A percentile compares a stretch with the other conserved stretches of the same genome.
Evolutionary conservation across 2,888 invertebrate species (phyloP).

Genomic region (Alloscopus bannaensis): DNA sequence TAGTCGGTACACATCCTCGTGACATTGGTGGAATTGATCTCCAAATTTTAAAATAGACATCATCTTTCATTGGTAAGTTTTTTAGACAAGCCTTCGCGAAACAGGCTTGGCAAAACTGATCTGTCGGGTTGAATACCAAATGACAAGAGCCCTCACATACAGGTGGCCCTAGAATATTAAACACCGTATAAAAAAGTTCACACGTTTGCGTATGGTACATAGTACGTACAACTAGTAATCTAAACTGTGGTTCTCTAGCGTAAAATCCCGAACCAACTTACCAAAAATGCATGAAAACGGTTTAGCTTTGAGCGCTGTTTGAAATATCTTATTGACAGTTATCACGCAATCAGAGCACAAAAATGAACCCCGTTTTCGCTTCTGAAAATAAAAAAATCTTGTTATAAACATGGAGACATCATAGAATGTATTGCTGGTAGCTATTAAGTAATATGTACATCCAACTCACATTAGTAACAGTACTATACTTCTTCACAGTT

Average conservation of each 20-base stretch:
- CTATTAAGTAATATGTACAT: neutral
- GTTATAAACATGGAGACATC: neutral
- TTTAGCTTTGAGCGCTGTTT: conserved; percentile 38
- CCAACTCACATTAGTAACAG: conserved; percentile 19
- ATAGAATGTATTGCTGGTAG: neutral
- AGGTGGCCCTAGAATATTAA: conserved; percentile 36
- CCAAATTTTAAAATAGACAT: conserved; percentile 65
- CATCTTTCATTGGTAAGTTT: conserved; percentile 58
- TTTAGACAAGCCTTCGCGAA: conserved; percentile 55
- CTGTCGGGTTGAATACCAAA: conserved; percentile 17
- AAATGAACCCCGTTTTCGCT: conserved; percentile 59
- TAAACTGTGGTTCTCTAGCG: no score
- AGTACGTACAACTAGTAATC: no score
- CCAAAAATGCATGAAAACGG: conserved; percentile 38
- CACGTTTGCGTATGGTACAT: neutral
- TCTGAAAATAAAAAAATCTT: conserved; percentile 37
- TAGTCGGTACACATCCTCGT: conserved; percentile 37
- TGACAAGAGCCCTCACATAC: conserved; percentile 46
- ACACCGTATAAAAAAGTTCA: neutral
- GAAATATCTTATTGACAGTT: conserved; percentile 41
- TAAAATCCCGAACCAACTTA: conserved; percentile 21
- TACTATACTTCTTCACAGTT: conserved; percentile 43
- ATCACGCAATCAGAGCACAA: conserved; percentile 55
- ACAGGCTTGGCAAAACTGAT: conserved; percentile 63
- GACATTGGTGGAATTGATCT: conserved; percentile 56